phyloP scores from a whole-genome alignment of 2,888 invertebrate species.

The Watsonalla cultraria region DNA sequence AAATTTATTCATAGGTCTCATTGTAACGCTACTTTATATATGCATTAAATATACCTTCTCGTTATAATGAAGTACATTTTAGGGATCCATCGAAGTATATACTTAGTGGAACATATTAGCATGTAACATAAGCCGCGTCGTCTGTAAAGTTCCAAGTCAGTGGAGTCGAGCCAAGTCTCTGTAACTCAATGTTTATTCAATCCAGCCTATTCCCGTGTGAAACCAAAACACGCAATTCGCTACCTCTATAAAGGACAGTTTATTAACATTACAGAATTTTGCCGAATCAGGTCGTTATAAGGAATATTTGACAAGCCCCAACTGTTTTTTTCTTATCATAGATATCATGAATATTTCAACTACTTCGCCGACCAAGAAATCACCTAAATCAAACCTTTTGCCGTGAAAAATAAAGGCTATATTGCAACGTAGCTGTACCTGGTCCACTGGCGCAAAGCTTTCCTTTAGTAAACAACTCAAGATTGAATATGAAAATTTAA shows the following conservation, averaged over 20 bases:
- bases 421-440: conserved; percentile 14
- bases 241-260: background rate
- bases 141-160: background rate
- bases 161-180: background rate
- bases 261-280: conserved; percentile 5
- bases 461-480: conserved; percentile 83
- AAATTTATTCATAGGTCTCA: too few relatives aligned
- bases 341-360: conserved; percentile 43
- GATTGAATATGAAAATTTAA: conserved; percentile 91
- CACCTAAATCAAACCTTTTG: conserved; percentile 16
- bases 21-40: too few relatives aligned
- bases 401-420: conserved; percentile 11
- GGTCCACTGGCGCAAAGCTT: conserved; percentile 43
- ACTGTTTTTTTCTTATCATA: conserved; percentile 39
- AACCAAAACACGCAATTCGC: background rate
- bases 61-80: background rate
- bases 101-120: background rate
- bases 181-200: background rate
- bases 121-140: background rate
- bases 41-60: too few relatives aligned
- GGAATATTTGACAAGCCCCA: conserved; percentile 28
- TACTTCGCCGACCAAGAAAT: conserved; percentile 6
- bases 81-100: background rate
- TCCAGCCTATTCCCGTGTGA: background rate
- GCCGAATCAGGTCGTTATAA: conserved; percentile 10